Base-by-base conservation (phyloP, 2,797 vertebrate species). In the Eulemur albifrons region DNA sequence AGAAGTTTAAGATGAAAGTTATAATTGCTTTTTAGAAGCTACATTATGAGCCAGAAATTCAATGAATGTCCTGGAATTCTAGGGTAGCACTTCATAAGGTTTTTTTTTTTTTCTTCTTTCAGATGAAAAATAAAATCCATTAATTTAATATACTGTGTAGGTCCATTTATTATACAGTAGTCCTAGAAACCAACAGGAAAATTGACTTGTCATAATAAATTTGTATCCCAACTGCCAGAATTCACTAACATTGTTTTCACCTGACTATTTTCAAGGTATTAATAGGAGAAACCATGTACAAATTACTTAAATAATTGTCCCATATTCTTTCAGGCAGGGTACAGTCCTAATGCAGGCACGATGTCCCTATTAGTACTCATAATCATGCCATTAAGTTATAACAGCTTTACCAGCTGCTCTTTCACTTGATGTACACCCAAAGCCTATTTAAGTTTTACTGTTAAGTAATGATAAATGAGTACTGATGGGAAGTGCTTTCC, bases 241-340 rank as follows among this genome's bases (percentile, higher is more conserved):
- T 48, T 94, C 93, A 94, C 30, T 95, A 93, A 86, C 25, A 54
- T 30, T 82, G n/a, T 92, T 85, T 82, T 93, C 18, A 76, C 21
- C 18, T 88, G 21, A 54, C n/a, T 43, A n/a, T 61, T 93, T 93
- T 76, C 30, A 67, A 97, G 92, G 93, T 89, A 80, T 70, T 98
- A 97, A 79, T 61, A 95, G 45, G 13, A 67, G 25, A 90, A 95
- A 87, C 5, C 50, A 52, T 40, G 18, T 35, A 43, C 27, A 97
- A 96, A 96, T 97, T 97, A 95, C 82, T 94, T 76, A 88, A 97
- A 77, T 90, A 81, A 59, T 5, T 88, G 73, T 88, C 70, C 94
- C 97, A 86, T 94, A 65, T 87, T 94, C 92, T 96, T 98, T 93
- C 88, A n/a, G 97, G 96, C 57, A 80, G 57, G 90, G 90, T 82